Evolutionary conservation across 2,113 vertebrate genomes (phyloP).

Genomic region (Eudyptes chrysolophus): DNA sequence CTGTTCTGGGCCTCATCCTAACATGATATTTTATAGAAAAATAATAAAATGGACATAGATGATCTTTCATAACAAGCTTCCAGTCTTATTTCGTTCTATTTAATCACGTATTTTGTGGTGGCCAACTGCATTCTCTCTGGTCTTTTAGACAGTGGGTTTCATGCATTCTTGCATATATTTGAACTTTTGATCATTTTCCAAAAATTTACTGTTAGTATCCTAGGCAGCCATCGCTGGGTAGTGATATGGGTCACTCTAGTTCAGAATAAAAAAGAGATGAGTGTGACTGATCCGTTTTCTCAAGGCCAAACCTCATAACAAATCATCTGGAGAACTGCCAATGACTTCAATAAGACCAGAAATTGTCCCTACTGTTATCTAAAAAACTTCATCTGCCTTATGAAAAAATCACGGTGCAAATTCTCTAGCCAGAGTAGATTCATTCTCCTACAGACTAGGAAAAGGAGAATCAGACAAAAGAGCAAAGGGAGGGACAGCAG

Average conservation of each 20-base stretch:
- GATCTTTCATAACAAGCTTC: background rate
- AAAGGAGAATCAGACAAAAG: constrained; percentile 12
- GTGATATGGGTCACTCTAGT: constrained; percentile 48
- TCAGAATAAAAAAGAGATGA: constrained; percentile 52
- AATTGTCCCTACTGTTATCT: constrained; percentile 28
- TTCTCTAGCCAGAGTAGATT: constrained; percentile 2
- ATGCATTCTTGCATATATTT: constrained; percentile 64
- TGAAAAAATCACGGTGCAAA: constrained; percentile 37
- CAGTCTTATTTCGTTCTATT: constrained; percentile 8
- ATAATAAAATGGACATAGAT: background rate
- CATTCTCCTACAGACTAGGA: background rate
- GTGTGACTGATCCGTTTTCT: constrained; percentile 56
- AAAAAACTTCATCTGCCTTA: constrained; percentile 7
- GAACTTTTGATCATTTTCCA: constrained; percentile 56
- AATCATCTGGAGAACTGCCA: constrained; percentile 45
- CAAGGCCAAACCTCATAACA: constrained; percentile 58
- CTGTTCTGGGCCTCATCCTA: background rate
- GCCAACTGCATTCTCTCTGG: background rate
- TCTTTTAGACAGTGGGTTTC: constrained; percentile 30
- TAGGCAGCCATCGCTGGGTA: constrained; percentile 52
- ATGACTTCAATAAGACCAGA: constrained; percentile 34
- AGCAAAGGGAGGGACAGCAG: background rate
- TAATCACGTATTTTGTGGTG: background rate
- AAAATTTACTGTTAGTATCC: constrained; percentile 60
- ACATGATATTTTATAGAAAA: background rate